Percentiles rank a stretch among this genome's conserved stretches.
phyloP scores from a whole-genome alignment of 2,113 vertebrate species.

The Gymnocephalus cernua region DNA sequence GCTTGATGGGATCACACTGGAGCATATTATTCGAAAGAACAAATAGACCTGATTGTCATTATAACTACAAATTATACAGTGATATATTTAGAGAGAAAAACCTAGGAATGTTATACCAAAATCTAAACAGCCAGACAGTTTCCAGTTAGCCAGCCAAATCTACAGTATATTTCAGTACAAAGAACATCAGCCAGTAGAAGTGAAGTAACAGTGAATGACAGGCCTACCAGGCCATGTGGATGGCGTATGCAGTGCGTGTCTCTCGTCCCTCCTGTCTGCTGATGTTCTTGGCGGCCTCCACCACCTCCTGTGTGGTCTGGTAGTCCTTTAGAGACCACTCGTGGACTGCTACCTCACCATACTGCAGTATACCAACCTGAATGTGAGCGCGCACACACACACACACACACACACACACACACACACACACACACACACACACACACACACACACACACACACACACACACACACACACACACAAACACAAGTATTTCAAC shows the following conservation, averaged over 20 bases:
- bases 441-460: conserved; percentile 22
- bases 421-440: conserved; percentile 25
- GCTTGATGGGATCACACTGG: conserved; percentile 4
- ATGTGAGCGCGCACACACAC: conserved; percentile 24
- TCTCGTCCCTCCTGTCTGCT: conserved; percentile 94
- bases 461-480: conserved; percentile 11
- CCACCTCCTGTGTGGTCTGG: conserved; percentile 88
- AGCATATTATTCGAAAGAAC: conserved; percentile 23
- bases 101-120: conserved; percentile 28
- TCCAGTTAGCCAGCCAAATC: conserved; percentile 43
- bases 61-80: conserved; percentile 42
- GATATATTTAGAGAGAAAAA: conserved; percentile 41
- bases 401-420: conserved; percentile 10
- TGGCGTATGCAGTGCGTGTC: conserved; percentile 92
- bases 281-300: conserved; percentile 93
- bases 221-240: conserved; percentile 90
- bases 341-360: conserved; percentile 90
- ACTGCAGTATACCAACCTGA: conserved; percentile 95
- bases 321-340: conserved; percentile 93
- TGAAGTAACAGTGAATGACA: conserved; percentile 26
- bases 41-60: conserved; percentile 36
- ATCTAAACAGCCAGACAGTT: conserved; percentile 44
- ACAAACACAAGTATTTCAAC: conserved; percentile 32
- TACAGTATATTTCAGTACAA: conserved; percentile 1
- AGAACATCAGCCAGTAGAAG: conserved; percentile 17